phyloP scores from a whole-genome alignment of 2,113 vertebrate genomes.

The Platysteira castanea region DNA sequence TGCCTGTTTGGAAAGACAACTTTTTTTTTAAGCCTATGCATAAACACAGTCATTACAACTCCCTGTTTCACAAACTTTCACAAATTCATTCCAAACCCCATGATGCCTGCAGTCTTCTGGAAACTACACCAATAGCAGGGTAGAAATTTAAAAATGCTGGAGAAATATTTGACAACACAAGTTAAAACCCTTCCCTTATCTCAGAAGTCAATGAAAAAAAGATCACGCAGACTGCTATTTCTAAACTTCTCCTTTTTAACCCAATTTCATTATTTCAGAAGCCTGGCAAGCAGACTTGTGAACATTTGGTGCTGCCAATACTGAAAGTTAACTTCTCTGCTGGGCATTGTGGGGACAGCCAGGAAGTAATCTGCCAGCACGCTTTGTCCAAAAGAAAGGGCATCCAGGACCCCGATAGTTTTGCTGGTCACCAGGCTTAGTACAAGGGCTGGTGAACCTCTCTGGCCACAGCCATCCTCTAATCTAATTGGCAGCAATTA shows the following conservation, averaged over 20 bases:
- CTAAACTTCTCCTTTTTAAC: neutral
- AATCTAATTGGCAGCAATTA: neutral
- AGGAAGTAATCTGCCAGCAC: neutral
- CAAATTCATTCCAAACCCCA: neutral
- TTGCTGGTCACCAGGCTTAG: neutral
- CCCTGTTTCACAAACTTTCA: neutral
- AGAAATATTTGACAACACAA: neutral
- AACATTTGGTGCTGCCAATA: conserved; percentile 26
- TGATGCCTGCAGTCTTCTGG: neutral
- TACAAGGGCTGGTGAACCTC: neutral
- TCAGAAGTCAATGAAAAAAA: neutral
- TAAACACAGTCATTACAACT: neutral
- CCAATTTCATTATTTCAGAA: neutral
- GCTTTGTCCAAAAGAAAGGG: neutral
- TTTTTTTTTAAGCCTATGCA: neutral
- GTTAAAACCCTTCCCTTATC: neutral
- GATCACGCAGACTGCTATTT: neutral
- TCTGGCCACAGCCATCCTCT: neutral
- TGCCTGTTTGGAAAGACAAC: neutral
- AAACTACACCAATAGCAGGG: neutral
- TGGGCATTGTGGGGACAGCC: neutral
- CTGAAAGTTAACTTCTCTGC: neutral
- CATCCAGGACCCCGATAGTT: neutral
- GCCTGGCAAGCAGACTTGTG: neutral
- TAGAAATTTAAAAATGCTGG: neutral